Evolutionary conservation across 2,113 vertebrate genomes (phyloP), one percentile per base, ranked within the genome.

Genomic region (Leptocoma aspasia): DNA sequence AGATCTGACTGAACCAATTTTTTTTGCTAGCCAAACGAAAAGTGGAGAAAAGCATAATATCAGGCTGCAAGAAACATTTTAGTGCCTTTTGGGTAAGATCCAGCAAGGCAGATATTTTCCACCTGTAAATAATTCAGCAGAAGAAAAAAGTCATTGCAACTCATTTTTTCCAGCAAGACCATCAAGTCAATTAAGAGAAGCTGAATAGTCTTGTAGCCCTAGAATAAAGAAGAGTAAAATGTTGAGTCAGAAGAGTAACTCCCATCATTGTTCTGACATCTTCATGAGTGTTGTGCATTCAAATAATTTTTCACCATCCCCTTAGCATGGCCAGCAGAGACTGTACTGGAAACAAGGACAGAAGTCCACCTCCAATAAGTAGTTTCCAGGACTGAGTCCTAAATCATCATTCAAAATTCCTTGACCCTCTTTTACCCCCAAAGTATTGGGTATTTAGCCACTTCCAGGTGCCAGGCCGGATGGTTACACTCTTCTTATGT

Each of bases 121-220:
- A 93, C 95, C 93, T 97, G 94, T 96, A 97, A 96, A 97, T 96
- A 96, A 97, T 96, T 97, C 88, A 96, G 77, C 23, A 94, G 86
- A 90, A 94, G 65, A 86, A 86, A 95, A 94, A 88, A 81, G 64
- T 47, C 6, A 4, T 86, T 61, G 37, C 93, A 92, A 82, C 47
- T 93, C 26, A 76, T 77, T 95, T 95, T 95, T 96, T 95, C 95
- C 94, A 96, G 72, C 61, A 92, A 84, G 80, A 89, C 72, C 60
- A 92, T 94, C 76, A 92, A 83, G 77, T 63, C 82, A 92, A 86
- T 96, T 94, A 96, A 84, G 80, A 93, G 82, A 86, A 86, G 31
- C 56, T 89, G 93, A 57, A 84, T 49, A 71, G 61, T 72, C 53
- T 72, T 89, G 44, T 70, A 92, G 68, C 57, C 82, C 69, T 75